Conservation (phyloP, 2,113 vertebrate species). For the Tamias sibiricus region DNA sequence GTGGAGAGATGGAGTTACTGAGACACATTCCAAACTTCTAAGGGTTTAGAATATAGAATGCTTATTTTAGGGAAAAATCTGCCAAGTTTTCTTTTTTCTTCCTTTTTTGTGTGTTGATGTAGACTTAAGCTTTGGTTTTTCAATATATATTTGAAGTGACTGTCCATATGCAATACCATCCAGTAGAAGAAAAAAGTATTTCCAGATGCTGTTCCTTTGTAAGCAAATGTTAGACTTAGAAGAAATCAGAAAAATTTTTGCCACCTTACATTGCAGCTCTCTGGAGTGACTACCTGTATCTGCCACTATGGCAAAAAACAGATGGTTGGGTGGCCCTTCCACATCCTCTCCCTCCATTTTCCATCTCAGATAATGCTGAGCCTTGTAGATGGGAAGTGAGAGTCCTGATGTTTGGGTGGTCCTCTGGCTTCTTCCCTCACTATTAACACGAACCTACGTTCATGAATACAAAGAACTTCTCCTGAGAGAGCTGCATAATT, state of each 20-base stretch:
- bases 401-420: background rate
- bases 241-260: constrained; percentile 18
- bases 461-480: background rate
- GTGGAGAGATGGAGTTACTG: background rate
- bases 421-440: background rate
- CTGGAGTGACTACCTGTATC: background rate
- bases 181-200: constrained; percentile 61
- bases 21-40: constrained; percentile 52
- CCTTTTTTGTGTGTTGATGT: constrained; percentile 42
- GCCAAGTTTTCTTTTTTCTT: constrained; percentile 41
- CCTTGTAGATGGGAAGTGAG: background rate
- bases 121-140: constrained; percentile 67
- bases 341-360: background rate
- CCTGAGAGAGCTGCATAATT: background rate
- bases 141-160: constrained; percentile 56
- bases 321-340: background rate
- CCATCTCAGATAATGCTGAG: background rate
- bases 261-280: background rate
- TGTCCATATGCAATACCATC: constrained; percentile 44
- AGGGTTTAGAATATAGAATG: constrained; percentile 48
- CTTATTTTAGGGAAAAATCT: constrained; percentile 44
- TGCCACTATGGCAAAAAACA: background rate
- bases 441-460: background rate
- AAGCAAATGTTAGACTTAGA: constrained; percentile 62
- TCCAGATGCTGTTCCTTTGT: constrained; percentile 65